A percentile compares a stretch with the other conserved stretches of the same genome.
Evolutionary conservation across 2,888 invertebrate genomes (phyloP).

Genomic region (Sphaerophoria rueppellii): DNA sequence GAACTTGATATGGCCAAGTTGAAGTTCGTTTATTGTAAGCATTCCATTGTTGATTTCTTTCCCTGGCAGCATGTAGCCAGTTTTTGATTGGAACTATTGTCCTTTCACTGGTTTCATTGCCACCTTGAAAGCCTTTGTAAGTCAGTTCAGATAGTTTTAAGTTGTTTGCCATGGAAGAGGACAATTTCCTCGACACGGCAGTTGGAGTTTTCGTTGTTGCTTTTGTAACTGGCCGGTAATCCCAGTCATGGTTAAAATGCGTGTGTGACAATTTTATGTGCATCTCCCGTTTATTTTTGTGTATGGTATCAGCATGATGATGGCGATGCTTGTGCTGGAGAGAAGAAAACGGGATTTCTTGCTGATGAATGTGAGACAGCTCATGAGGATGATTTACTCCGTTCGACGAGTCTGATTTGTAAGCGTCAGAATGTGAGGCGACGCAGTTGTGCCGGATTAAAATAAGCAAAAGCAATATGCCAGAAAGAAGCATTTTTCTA

Average conservation of each 20-base stretch:
- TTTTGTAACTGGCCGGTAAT: slow-evolving; percentile 26
- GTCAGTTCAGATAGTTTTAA: slow-evolving; percentile 42
- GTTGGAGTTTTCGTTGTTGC: slow-evolving; percentile 20
- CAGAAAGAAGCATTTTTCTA: slow-evolving; percentile 58
- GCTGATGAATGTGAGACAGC: slow-evolving; percentile 9
- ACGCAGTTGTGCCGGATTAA: slow-evolving; percentile 46
- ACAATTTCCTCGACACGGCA: slow-evolving; percentile 46
- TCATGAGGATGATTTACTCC: slow-evolving; percentile 23
- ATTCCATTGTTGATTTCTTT: slow-evolving; percentile 46
- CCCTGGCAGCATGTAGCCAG: slow-evolving; percentile 34
- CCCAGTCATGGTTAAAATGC: slow-evolving; percentile 39
- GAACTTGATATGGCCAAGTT: slow-evolving; percentile 27
- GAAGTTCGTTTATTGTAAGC: slow-evolving; percentile 48
- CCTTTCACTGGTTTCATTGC: slow-evolving; percentile 51
- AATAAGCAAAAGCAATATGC: slow-evolving; percentile 48
- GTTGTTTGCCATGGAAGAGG: slow-evolving; percentile 37
- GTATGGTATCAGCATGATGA: slow-evolving; percentile 49
- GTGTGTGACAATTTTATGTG: slow-evolving; percentile 55
- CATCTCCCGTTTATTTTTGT: slow-evolving; percentile 56
- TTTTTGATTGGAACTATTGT: slow-evolving; percentile 43
- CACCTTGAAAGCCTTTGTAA: slow-evolving; percentile 37
- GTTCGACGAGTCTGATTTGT: slow-evolving; percentile 4
- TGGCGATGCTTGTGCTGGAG: slow-evolving; percentile 54
- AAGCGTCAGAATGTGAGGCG: slow-evolving; percentile 31
- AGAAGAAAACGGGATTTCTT: slow-evolving; percentile 5